Percentiles rank a stretch among this genome's conserved stretches.
Evolutionary conservation across 2,113 vertebrate genomes (phyloP).

Genomic region (Salvelinus namaycush): DNA sequence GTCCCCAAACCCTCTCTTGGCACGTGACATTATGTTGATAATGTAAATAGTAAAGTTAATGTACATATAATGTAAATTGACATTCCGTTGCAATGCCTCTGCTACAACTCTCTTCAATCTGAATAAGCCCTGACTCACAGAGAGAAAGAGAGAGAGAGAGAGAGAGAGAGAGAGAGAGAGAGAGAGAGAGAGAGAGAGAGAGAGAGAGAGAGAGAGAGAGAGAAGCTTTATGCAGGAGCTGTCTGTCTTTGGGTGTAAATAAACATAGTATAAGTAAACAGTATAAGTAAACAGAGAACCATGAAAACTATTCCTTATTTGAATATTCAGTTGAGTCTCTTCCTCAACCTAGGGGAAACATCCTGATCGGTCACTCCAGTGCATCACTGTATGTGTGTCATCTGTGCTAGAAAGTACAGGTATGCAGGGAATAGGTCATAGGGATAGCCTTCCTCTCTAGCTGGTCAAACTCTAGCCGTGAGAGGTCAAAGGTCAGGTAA

Average conservation of each 20-base stretch:
- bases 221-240: conserved; percentile 5
- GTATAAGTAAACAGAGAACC: not conserved
- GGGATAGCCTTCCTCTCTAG: conserved; percentile 14
- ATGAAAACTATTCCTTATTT: not conserved
- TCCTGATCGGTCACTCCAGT: conserved; percentile 13
- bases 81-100: too few species aligned
- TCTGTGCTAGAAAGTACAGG: not conserved
- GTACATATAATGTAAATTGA: too few species aligned
- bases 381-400: not conserved
- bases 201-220: too few species aligned
- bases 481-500: conserved; percentile 49
- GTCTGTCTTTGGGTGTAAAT: conserved; percentile 1
- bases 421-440: conserved; percentile 1
- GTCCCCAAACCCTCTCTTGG: too few species aligned
- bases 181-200: too few species aligned
- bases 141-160: too few species aligned
- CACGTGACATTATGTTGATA: too few species aligned
- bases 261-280: conserved; percentile 19
- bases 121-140: too few species aligned
- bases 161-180: too few species aligned
- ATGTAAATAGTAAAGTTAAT: too few species aligned
- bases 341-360: conserved; percentile 1
- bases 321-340: not conserved
- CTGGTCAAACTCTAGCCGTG: conserved; percentile 19
- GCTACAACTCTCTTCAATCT: too few species aligned